These are phyloP conservation scores for Diachasmimorpha longicaudata DNA, from an alignment of 1,140 invertebrate genomes.

Conservation along the genomic window DNA sequence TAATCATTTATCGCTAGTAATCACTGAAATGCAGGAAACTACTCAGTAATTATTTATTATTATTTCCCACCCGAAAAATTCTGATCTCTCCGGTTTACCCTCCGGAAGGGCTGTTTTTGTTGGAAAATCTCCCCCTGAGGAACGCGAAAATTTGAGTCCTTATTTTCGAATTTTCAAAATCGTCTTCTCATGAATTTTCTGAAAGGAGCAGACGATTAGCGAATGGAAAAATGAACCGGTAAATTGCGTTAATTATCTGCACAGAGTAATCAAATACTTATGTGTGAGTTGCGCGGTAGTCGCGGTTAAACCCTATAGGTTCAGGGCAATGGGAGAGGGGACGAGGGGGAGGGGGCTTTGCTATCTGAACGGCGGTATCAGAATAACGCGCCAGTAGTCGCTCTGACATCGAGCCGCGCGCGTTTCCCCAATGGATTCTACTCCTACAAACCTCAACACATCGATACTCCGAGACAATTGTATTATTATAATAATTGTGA, in stretches of 20 bases:
- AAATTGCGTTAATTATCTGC: neutral
- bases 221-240: neutral
- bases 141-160: too few species aligned
- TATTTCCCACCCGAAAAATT: too few species aligned
- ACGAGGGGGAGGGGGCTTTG: slow-evolving; percentile 21
- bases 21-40: too few species aligned
- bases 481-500: neutral
- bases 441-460: neutral
- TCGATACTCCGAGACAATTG: neutral
- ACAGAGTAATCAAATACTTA: neutral
- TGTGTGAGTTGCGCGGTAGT: slow-evolving; percentile 25
- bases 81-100: too few species aligned
- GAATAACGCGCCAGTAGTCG: slow-evolving; percentile 49
- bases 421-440: neutral
- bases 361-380: slow-evolving; percentile 38
- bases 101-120: too few species aligned
- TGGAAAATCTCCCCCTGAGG: too few species aligned
- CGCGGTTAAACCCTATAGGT: slow-evolving; percentile 20
- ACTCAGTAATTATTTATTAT: too few species aligned
- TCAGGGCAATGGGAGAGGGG: slow-evolving; percentile 1
- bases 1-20: too few species aligned
- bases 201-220: neutral
- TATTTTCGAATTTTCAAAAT: too few species aligned
- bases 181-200: neutral
- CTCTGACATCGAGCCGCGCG: slow-evolving; percentile 44